Conservation (phyloP, 1,140 invertebrate species). For the Aleiodes sp. region DNA sequence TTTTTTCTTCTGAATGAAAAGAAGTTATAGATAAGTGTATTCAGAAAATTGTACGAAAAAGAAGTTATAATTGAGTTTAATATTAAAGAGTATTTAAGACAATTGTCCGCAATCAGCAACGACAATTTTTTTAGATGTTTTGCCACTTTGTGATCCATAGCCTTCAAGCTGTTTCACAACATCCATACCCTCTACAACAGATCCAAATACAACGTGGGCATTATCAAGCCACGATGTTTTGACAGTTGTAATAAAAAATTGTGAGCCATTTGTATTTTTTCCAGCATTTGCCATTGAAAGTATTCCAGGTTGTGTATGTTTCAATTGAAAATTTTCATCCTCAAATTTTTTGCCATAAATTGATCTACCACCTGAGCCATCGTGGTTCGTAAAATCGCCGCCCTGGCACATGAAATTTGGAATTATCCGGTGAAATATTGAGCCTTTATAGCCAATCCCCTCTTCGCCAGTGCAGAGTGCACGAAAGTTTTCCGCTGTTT, state of each 20-base stretch:
- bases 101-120: slow-evolving; percentile 87
- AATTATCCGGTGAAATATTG: slow-evolving; percentile 94
- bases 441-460: slow-evolving; percentile 93
- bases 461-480: slow-evolving; percentile 93
- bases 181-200: slow-evolving; percentile 95
- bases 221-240: slow-evolving; percentile 96
- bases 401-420: slow-evolving; percentile 99
- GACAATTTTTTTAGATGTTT: slow-evolving; percentile 85
- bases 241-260: slow-evolving; percentile 97
- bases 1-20: no score
- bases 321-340: slow-evolving; percentile 96
- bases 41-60: no score
- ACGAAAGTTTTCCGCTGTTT: slow-evolving; percentile 95
- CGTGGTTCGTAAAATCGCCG: slow-evolving; percentile 94
- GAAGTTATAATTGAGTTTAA: no score
- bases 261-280: slow-evolving; percentile 95
- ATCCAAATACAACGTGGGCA: slow-evolving; percentile 97
- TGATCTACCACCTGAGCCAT: slow-evolving; percentile 96
- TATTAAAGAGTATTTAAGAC: slow-evolving; percentile 33
- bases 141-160: slow-evolving; percentile 85
- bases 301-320: slow-evolving; percentile 91
- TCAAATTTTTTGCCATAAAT: slow-evolving; percentile 95
- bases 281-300: slow-evolving; percentile 97
- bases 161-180: slow-evolving; percentile 87
- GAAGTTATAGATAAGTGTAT: no score